These are phyloP conservation scores for Spatula versicolor DNA, from an alignment of 2,797 vertebrate genomes.

Conservation along the genomic window DNA sequence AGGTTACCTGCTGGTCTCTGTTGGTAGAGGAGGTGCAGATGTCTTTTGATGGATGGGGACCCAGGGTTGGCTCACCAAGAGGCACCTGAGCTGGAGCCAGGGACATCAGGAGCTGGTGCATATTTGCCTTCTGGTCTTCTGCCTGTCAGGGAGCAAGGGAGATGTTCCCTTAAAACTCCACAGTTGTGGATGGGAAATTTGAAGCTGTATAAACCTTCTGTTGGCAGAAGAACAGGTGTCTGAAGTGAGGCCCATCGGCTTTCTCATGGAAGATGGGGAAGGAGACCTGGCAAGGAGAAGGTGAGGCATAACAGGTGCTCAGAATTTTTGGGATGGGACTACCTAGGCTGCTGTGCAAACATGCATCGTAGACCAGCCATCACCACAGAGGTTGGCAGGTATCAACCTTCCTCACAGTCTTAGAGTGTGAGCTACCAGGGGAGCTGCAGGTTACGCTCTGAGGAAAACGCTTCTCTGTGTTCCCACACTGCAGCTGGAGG, in stretches of 20 bases:
- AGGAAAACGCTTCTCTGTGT: background rate
- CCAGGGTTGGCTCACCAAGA: background rate
- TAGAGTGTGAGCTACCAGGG: accelerated
- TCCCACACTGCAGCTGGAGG: background rate
- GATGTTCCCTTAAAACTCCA: accelerated
- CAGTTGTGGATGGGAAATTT: accelerated
- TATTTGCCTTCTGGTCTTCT: background rate
- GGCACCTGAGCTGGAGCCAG: background rate
- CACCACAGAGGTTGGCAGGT: accelerated
- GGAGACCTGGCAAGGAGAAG: background rate
- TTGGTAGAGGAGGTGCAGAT: no score
- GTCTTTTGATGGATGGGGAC: background rate
- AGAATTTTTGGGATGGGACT: background rate
- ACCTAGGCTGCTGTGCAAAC: accelerated
- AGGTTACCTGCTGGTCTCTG: background rate
- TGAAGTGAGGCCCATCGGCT: accelerated
- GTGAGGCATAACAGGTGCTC: background rate
- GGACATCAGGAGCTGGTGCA: background rate
- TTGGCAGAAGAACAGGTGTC: accelerated
- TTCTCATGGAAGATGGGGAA: background rate
- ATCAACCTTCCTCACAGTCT: background rate
- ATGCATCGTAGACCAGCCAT: background rate
- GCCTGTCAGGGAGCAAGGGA: background rate
- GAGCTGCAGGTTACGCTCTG: background rate
- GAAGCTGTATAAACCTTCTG: accelerated